Percentiles rank a stretch among this genome's conserved stretches.
These are phyloP conservation scores for Diplodus puntazzo DNA, from an alignment of 2,797 vertebrate species.

Conservation along the genomic window DNA sequence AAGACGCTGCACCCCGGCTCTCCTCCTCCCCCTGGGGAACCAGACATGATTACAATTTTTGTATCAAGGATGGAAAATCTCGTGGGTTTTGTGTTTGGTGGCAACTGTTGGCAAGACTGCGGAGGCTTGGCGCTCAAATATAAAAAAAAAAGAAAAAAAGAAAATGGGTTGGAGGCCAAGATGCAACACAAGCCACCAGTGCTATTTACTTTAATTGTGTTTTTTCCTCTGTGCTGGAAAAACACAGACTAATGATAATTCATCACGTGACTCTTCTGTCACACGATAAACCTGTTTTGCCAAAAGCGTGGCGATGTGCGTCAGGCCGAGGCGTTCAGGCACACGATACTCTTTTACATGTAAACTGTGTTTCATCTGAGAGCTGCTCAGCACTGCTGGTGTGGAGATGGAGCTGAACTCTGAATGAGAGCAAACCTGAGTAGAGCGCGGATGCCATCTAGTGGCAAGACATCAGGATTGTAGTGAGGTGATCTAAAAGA, in stretches of 20 bases:
- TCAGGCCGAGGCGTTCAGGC: not conserved
- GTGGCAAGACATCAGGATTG: slow-evolving; percentile 17
- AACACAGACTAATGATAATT: slow-evolving; percentile 27
- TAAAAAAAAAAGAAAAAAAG: slow-evolving; percentile 29
- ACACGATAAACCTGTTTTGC: not conserved
- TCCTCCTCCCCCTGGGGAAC: slow-evolving; percentile 30
- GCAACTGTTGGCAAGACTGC: slow-evolving; percentile 65
- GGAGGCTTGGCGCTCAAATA: slow-evolving; percentile 61
- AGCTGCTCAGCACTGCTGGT: not conserved
- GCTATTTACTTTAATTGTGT: slow-evolving; percentile 63
- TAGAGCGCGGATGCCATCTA: slow-evolving; percentile 61
- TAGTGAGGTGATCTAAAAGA: not conserved
- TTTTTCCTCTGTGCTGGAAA: slow-evolving; percentile 46
- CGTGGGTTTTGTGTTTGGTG: slow-evolving; percentile 75
- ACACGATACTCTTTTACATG: not conserved
- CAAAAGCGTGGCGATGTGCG: not conserved
- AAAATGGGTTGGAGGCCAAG: slow-evolving; percentile 50
- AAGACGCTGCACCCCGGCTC: slow-evolving; percentile 43
- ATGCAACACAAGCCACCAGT: slow-evolving; percentile 64
- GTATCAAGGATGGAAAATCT: slow-evolving; percentile 75
- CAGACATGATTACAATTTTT: slow-evolving; percentile 75
- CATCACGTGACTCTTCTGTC: slow-evolving; percentile 16
- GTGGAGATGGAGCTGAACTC: not conserved
- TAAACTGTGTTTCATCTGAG: not conserved
- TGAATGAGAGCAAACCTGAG: not conserved